Conservation (phyloP, 2,888 invertebrate species). For the Metopia argyrocephala region DNA sequence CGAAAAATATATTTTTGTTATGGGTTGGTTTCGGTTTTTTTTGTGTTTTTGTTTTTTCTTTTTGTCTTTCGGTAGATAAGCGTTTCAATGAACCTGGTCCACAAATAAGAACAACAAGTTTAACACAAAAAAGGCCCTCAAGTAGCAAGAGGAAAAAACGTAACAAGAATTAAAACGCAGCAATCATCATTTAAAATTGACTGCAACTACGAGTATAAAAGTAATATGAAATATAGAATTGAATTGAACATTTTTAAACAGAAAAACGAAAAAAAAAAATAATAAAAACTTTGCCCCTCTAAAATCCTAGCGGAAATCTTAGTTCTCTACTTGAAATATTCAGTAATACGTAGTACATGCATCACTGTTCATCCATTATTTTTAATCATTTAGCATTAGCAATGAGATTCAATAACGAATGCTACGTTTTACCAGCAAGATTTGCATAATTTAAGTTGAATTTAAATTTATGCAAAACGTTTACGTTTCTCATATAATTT, state of each 20-base stretch:
- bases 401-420: too few relatives aligned
- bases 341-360: slow-evolving; percentile 30
- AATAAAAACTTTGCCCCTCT: neutral
- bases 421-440: too few relatives aligned
- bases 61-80: slow-evolving; percentile 49
- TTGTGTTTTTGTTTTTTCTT: slow-evolving; percentile 12
- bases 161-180: slow-evolving; percentile 34
- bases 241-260: slow-evolving; percentile 1
- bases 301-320: too few relatives aligned
- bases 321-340: too few relatives aligned
- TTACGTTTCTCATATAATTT: slow-evolving; percentile 52
- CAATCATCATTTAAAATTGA: slow-evolving; percentile 50
- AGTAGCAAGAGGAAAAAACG: slow-evolving; percentile 18
- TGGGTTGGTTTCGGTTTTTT: neutral
- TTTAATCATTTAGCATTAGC: too few relatives aligned
- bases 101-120: neutral
- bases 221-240: neutral
- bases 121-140: slow-evolving; percentile 28
- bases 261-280: slow-evolving; percentile 6
- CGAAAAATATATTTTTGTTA: slow-evolving; percentile 24
- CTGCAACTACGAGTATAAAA: neutral
- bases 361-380: neutral
- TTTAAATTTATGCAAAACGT: slow-evolving; percentile 62
- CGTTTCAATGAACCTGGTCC: slow-evolving; percentile 55
- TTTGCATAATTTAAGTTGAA: slow-evolving; percentile 50